These are phyloP conservation scores for Chelonus formosanus DNA, from an alignment of 2,888 invertebrate genomes.

Conservation along the genomic window DNA sequence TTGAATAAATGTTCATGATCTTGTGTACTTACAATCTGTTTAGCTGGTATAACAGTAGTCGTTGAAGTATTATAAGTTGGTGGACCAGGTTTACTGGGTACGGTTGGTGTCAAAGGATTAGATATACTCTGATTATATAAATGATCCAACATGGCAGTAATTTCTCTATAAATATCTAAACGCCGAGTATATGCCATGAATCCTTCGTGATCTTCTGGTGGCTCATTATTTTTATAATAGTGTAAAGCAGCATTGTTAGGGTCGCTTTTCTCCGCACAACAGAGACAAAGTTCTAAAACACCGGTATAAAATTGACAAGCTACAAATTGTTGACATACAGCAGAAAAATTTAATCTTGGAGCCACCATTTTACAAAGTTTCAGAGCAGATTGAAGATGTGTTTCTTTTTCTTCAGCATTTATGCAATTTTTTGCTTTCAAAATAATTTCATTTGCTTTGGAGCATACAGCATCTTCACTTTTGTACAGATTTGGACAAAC, in stretches of 20 bases:
- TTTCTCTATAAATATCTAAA: slow-evolving; percentile 88
- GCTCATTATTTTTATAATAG: slow-evolving; percentile 86
- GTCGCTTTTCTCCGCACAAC: slow-evolving; percentile 87
- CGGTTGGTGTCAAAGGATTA: slow-evolving; percentile 61
- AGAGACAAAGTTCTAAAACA: slow-evolving; percentile 86
- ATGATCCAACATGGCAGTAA: slow-evolving; percentile 80
- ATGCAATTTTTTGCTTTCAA: slow-evolving; percentile 80
- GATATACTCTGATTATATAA: slow-evolving; percentile 72
- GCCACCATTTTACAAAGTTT: slow-evolving; percentile 88
- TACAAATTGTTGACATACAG: slow-evolving; percentile 86
- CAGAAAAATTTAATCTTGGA: slow-evolving; percentile 83
- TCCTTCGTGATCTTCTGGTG: slow-evolving; percentile 84
- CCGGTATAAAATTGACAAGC: slow-evolving; percentile 85
- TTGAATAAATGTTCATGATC: neutral
- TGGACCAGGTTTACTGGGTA: slow-evolving; percentile 63
- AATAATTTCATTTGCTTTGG: slow-evolving; percentile 92
- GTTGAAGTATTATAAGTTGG: slow-evolving; percentile 51
- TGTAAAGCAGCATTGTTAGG: slow-evolving; percentile 87
- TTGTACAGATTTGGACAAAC: slow-evolving; percentile 94
- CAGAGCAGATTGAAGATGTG: slow-evolving; percentile 80
- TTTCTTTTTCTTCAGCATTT: slow-evolving; percentile 79
- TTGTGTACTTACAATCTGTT: slow-evolving; percentile 51
- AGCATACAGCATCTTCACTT: slow-evolving; percentile 94
- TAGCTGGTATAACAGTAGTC: slow-evolving; percentile 52
- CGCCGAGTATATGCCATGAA: slow-evolving; percentile 79